Evolutionary conservation across 92 coral and sea anemone species (phyloP).

Genomic region (Anthopleura xanthogrammica): DNA sequence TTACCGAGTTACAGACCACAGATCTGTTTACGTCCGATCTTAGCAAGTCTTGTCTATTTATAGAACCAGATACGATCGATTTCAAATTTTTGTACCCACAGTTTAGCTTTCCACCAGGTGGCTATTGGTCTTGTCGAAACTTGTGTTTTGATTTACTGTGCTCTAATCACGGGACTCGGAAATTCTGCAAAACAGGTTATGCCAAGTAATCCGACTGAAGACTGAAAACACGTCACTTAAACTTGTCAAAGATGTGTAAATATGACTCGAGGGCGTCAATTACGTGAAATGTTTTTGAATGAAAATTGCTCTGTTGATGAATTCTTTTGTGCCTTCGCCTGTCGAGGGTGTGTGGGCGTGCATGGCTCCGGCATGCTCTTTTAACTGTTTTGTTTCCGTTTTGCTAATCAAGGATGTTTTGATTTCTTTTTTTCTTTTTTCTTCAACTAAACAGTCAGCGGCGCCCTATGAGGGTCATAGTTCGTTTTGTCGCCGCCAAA

Average conservation of each 20-base stretch:
- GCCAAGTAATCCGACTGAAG: background rate
- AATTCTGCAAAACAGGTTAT: slow-evolving; percentile 10
- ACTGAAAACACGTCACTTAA: background rate
- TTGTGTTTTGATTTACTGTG: background rate
- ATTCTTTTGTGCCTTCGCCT: background rate
- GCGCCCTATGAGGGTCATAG: background rate
- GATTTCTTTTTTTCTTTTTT: background rate
- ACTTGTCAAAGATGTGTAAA: slow-evolving; percentile 28
- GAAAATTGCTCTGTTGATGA: background rate
- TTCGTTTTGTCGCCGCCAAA: background rate
- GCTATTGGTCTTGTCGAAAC: background rate
- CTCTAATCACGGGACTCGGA: background rate
- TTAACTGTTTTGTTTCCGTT: background rate
- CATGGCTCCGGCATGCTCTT: background rate
- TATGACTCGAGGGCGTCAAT: slow-evolving; percentile 18
- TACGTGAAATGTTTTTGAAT: background rate
- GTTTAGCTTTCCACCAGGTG: background rate
- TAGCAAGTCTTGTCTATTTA: background rate
- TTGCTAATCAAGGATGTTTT: background rate
- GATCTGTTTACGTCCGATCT: slow-evolving; percentile 1
- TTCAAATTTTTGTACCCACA: background rate
- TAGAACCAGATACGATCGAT: background rate
- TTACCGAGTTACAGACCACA: background rate
- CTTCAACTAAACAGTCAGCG: background rate
- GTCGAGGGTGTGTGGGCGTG: background rate